Evolutionary conservation across 2,113 vertebrate species (phyloP), one percentile per base, ranked within the genome.

Genomic region (Australoheros scitulus): DNA sequence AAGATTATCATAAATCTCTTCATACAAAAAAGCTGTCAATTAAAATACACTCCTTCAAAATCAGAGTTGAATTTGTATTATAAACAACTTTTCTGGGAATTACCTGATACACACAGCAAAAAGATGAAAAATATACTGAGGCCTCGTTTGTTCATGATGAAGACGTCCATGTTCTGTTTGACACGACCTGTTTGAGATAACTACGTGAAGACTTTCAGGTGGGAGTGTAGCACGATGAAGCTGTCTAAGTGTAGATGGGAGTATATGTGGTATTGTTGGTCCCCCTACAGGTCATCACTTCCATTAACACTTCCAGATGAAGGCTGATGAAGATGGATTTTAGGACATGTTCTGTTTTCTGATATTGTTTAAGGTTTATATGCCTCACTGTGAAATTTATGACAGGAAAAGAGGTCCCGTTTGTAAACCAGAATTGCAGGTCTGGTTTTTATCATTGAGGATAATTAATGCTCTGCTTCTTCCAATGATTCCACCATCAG

Each of bases 381-480:
- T 26, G 17, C 5, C 2, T 47, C 24, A 65, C 4, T 43, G 7
- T 65, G 4, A 68, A 68, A 47, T 68, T 47, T 7, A 3, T 68
- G 64, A 64, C 3, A 41, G 5, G 2, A 68, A 24, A 47, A 47
- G n/a, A 17, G 0, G 38, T 41, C 2, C 4, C 0, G 61, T 11
- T 43, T 65, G 2, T 29, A 29, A 15, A 65, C 0, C 0, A 68
- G 0, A 47, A 47, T 47, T 68, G 6, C 14, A 4, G 17, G 38
- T 68, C 0, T 24, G 38, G 13, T 13, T 24, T 68, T 47, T 10
- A 0, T 43, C 63, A 47, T 9, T 26, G 7, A 47, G 24, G 0
- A 26, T 11, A 0, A 68, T 47, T 18, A 47, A 26, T 7, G 14
- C 8, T 68, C 2, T 47, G 41, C 17, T 68, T n/a, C 22, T 50